A percentile compares a stretch with the other conserved stretches of the same genome.
phyloP scores from a whole-genome alignment of 2,888 invertebrate species.

The Dasypogon diadema region DNA sequence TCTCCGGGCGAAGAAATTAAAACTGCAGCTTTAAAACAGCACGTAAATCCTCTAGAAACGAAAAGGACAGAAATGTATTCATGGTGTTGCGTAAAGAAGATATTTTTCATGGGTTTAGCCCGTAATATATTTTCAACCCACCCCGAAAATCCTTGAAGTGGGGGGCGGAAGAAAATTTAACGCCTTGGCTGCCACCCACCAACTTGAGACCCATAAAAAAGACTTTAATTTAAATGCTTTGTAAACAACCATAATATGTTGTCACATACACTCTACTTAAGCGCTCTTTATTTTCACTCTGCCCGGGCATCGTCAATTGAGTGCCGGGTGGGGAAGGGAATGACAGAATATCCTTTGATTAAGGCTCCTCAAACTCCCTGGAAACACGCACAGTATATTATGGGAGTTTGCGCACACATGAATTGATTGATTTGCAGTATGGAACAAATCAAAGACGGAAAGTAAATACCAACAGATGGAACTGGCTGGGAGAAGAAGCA shows the following conservation, averaged over 20 bases:
- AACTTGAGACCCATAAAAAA: conserved; percentile 17
- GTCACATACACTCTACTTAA: conserved; percentile 48
- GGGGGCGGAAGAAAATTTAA: neutral
- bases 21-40: conserved; percentile 1
- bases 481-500: neutral
- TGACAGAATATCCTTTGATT: conserved; percentile 41
- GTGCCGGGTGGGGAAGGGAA: neutral
- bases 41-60: neutral
- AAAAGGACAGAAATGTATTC: neutral
- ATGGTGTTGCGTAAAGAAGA: conserved; percentile 13
- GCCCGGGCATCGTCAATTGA: neutral
- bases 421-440: conserved; percentile 45
- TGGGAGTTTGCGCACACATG: conserved; percentile 43
- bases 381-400: conserved; percentile 18
- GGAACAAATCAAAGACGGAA: conserved; percentile 43
- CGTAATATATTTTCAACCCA: conserved; percentile 17
- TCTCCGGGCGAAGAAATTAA: neutral
- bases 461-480: conserved; percentile 30
- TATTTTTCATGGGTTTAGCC: conserved; percentile 42
- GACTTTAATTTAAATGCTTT: conserved; percentile 51
- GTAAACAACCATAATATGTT: conserved; percentile 48
- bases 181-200: neutral
- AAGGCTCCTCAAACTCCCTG: conserved; percentile 9
- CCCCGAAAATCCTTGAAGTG: neutral
- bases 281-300: conserved; percentile 40